Evolutionary conservation across 92 coral and sea anemone genomes (phyloP).

Genomic region (Umimayanthus chanpuru): DNA sequence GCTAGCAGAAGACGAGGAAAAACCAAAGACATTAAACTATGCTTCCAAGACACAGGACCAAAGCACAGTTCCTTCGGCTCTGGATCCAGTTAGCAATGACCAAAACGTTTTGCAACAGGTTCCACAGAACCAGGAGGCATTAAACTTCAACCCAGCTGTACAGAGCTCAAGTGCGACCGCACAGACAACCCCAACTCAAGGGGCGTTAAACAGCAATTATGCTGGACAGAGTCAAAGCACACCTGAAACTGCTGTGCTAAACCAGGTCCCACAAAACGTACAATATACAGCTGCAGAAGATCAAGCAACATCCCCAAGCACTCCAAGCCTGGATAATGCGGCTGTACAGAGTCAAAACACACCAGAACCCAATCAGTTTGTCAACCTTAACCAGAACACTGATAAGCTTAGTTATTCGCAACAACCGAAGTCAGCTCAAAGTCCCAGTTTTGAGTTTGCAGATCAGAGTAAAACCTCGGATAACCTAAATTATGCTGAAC

Average conservation of each 20-base stretch:
- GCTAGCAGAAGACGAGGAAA: background rate
- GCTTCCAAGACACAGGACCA: conserved; percentile 5
- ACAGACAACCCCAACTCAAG: background rate
- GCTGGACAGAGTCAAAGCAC: background rate
- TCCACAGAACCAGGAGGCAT: background rate
- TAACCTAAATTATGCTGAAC: background rate
- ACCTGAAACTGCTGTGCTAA: background rate
- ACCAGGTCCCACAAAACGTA: background rate
- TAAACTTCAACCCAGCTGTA: background rate
- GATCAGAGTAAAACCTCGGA: background rate
- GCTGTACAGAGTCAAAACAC: background rate
- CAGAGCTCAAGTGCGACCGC: background rate
- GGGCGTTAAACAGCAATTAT: background rate
- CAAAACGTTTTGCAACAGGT: background rate
- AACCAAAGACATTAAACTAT: background rate
- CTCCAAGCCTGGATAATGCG: background rate
- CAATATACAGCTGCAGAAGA: conserved; percentile 1
- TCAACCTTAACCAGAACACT: conserved; percentile 16
- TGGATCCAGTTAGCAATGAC: background rate
- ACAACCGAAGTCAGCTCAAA: background rate
- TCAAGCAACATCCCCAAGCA: background rate
- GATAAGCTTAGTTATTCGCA: conserved; percentile 36
- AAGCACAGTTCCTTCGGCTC: background rate
- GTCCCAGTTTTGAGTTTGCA: conserved; percentile 28
- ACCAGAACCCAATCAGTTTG: conserved; percentile 6